These are phyloP conservation scores for Limenitis camilla DNA, from an alignment of 2,888 invertebrate genomes.

Conservation along the genomic window DNA sequence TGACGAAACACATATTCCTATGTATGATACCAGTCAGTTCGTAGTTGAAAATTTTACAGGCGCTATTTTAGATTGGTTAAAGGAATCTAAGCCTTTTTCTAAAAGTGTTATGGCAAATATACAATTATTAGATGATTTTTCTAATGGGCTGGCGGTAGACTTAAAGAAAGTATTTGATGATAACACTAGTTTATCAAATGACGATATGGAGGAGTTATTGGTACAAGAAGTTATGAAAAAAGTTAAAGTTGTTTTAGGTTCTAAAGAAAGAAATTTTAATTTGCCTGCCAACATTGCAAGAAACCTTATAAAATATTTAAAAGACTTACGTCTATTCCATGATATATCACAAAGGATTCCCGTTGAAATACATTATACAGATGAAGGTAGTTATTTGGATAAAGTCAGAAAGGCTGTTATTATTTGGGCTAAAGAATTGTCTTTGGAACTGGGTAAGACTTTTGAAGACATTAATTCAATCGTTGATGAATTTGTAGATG, in stretches of 20 bases:
- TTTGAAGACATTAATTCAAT: conserved; percentile 1
- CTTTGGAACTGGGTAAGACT: conserved; percentile 1
- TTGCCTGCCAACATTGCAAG: conserved; percentile 2
- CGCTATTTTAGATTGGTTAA: conserved; percentile 4
- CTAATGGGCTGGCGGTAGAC: conserved; percentile 1
- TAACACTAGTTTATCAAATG: background rate
- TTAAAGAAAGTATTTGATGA: conserved; percentile 4
- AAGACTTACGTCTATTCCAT: conserved; percentile 1
- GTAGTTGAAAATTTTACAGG: conserved; percentile 7
- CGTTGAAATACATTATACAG: background rate
- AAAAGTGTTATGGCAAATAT: background rate
- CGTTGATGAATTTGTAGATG: background rate
- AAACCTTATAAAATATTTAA: conserved; percentile 6
- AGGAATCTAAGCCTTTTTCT: background rate
- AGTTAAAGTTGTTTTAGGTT: background rate
- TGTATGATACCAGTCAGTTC: conserved; percentile 7
- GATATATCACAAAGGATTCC: conserved; percentile 3
- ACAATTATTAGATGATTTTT: background rate
- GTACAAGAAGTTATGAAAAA: conserved; percentile 1
- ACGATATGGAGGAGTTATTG: background rate
- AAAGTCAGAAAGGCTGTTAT: conserved; percentile 2
- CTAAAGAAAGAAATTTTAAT: background rate
- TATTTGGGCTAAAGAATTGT: conserved; percentile 7
- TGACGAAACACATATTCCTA: background rate
- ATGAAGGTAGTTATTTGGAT: background rate